A percentile compares a stretch with the other conserved stretches of the same genome.
These are phyloP conservation scores for Blastobasis adustella DNA, from an alignment of 2,888 invertebrate species.

Conservation along the genomic window DNA sequence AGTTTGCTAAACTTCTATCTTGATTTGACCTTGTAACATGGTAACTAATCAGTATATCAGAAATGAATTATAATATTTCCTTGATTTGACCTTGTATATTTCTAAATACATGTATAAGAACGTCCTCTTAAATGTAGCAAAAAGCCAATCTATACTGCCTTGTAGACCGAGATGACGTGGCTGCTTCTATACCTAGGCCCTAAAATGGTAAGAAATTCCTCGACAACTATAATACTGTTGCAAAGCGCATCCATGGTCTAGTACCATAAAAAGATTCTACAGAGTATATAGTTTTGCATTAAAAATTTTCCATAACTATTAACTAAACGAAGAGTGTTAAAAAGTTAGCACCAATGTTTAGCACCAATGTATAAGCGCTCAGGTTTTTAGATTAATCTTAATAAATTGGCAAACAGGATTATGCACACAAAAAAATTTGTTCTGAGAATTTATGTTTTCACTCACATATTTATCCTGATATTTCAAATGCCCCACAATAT, in stretches of 20 bases:
- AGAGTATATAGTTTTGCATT: neutral
- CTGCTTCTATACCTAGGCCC: conserved; percentile 13
- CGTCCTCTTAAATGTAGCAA: conserved; percentile 29
- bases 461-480: neutral
- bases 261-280: neutral
- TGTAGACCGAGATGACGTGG: conserved; percentile 25
- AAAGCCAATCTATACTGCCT: conserved; percentile 20
- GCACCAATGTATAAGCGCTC: too few species aligned
- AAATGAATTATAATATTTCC: too few species aligned
- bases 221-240: conserved; percentile 7
- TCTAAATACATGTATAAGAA: neutral
- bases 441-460: too few species aligned
- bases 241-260: neutral
- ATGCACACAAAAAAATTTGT: too few species aligned
- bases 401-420: too few species aligned
- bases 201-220: conserved; percentile 30
- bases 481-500: neutral
- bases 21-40: too few species aligned
- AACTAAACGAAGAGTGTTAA: too few species aligned
- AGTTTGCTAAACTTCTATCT: too few species aligned
- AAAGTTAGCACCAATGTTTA: too few species aligned
- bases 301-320: neutral
- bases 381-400: too few species aligned
- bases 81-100: too few species aligned
- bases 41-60: too few species aligned